Conservation (phyloP, 1,140 invertebrate species). For the Lasaia peninsularis region DNA sequence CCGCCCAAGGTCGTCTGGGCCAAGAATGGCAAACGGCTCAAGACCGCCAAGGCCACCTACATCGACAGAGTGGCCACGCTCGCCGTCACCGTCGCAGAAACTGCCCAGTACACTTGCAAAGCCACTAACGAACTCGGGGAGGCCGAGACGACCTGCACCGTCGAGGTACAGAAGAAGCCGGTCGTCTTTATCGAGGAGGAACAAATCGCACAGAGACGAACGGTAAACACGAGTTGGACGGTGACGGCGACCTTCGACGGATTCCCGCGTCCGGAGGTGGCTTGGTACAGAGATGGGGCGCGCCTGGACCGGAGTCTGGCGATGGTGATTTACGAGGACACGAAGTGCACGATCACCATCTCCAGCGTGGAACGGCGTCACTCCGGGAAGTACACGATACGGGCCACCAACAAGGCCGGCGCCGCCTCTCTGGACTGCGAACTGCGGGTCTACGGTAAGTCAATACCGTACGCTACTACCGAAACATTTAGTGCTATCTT, state of each 20-base stretch:
- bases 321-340: constrained; percentile 79
- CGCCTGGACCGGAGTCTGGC: constrained; percentile 74
- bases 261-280: constrained; percentile 82
- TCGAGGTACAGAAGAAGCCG: constrained; percentile 84
- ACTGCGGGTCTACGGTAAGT: constrained; percentile 87
- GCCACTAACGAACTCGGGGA: constrained; percentile 86
- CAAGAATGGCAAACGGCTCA: constrained; percentile 78
- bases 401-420: constrained; percentile 84
- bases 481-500: too few species aligned
- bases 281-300: constrained; percentile 81
- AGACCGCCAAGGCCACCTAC: constrained; percentile 80
- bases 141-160: constrained; percentile 82
- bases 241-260: constrained; percentile 80
- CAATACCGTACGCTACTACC: too few species aligned
- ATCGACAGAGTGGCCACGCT: constrained; percentile 87
- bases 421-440: constrained; percentile 82
- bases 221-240: constrained; percentile 80
- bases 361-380: constrained; percentile 79
- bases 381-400: constrained; percentile 82
- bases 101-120: constrained; percentile 83
- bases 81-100: constrained; percentile 81
- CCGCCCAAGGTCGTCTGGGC: constrained; percentile 91
- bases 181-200: constrained; percentile 80
- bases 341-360: constrained; percentile 80
- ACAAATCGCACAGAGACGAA: constrained; percentile 79